Percentiles rank a stretch among this genome's conserved stretches.
Conservation (phyloP, 2,888 invertebrate species). For the Perizoma affinitatum region DNA sequence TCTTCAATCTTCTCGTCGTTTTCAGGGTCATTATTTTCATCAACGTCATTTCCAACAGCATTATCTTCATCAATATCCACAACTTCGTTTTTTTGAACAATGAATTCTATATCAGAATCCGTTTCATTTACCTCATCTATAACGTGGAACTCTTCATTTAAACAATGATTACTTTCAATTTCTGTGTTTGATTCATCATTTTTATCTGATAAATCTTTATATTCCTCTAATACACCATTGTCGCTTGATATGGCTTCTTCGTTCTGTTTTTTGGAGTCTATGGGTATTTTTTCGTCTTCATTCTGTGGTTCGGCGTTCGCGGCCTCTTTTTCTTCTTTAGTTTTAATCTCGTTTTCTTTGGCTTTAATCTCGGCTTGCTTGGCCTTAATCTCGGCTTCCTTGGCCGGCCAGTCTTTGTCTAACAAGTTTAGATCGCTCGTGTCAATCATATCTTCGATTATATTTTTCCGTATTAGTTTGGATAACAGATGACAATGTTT, state of each 20-base stretch:
- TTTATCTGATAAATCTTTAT: not conserved
- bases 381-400: constrained; percentile 11
- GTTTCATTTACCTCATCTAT: constrained; percentile 33
- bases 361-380: not conserved
- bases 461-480: constrained; percentile 8
- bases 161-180: constrained; percentile 7
- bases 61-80: constrained; percentile 2
- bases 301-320: constrained; percentile 1
- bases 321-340: not conserved
- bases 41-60: not conserved
- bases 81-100: not conserved
- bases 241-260: not conserved
- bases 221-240: not conserved
- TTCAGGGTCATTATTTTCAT: constrained; percentile 6
- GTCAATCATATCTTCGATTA: constrained; percentile 19
- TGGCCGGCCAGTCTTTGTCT: constrained; percentile 27
- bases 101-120: constrained; percentile 25
- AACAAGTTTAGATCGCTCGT: constrained; percentile 22
- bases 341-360: not conserved
- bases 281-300: not conserved
- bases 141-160: constrained; percentile 28
- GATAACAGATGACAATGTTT: constrained; percentile 7
- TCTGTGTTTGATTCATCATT: not conserved
- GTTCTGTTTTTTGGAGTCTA: not conserved
- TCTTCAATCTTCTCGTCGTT: constrained; percentile 2